phyloP scores from a whole-genome alignment of 2,888 invertebrate genomes.

The Torymus auratus region DNA sequence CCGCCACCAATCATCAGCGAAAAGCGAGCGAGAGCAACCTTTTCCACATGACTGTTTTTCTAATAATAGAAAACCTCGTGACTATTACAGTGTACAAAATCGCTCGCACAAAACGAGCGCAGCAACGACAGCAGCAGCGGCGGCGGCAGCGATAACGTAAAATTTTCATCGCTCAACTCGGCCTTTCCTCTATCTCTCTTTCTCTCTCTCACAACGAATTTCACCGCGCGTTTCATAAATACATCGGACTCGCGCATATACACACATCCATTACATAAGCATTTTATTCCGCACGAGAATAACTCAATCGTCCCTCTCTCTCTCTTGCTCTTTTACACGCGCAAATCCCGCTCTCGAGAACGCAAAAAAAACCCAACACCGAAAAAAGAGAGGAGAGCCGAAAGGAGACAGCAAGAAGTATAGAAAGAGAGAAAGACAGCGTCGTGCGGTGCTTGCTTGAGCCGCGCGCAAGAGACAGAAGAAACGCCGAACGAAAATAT shows the following conservation, averaged over 20 bases:
- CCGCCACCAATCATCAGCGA: too few species aligned
- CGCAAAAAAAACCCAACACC: neutral
- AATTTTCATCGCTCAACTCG: too few species aligned
- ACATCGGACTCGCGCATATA: neutral
- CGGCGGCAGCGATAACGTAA: too few species aligned
- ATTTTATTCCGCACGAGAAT: constrained; percentile 28
- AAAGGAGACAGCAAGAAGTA: too few species aligned
- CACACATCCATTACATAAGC: constrained; percentile 39
- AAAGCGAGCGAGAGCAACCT: too few species aligned
- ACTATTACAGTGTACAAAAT: neutral
- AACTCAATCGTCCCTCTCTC: constrained; percentile 28
- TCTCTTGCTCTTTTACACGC: neutral
- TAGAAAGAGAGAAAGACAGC: too few species aligned
- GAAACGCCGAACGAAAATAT: constrained; percentile 56
- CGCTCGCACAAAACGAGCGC: neutral
- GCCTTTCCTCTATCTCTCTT: neutral
- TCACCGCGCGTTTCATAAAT: constrained; percentile 12
- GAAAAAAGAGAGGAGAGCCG: constrained; percentile 3
- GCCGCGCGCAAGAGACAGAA: neutral
- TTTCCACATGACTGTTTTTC: too few species aligned
- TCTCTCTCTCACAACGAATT: neutral
- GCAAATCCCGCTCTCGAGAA: neutral
- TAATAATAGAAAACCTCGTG: constrained; percentile 31
- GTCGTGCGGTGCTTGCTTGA: too few species aligned
- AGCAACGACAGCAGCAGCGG: neutral